Conservation (phyloP, 1,140 invertebrate species). For the Cydia fagiglandana region DNA sequence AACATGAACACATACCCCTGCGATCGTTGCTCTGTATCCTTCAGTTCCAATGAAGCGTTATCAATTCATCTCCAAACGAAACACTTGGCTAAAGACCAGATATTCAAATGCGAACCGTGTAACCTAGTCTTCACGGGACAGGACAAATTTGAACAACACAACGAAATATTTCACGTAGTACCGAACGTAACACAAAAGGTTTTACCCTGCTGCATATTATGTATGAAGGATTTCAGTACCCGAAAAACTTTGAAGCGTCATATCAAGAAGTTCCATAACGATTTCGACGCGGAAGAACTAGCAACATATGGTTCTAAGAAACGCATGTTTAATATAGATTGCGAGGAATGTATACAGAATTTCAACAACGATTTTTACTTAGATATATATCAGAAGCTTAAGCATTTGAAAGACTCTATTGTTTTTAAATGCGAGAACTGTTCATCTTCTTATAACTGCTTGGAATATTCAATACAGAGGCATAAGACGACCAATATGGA, state of each 20-base stretch:
- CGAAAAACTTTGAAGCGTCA: conserved; percentile 63
- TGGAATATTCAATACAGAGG: conserved; percentile 61
- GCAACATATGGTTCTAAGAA: conserved; percentile 50
- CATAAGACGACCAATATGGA: conserved; percentile 49
- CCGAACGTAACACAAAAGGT: conserved; percentile 40
- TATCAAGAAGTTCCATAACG: conserved; percentile 62
- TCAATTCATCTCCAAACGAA: conserved; percentile 54
- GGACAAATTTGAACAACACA: conserved; percentile 58
- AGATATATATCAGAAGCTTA: conserved; percentile 47
- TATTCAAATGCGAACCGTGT: conserved; percentile 65
- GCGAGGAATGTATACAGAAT: conserved; percentile 56
- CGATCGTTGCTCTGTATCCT: conserved; percentile 56
- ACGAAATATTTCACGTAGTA: conserved; percentile 42
- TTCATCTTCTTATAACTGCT: conserved; percentile 45
- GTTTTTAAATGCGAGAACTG: conserved; percentile 61
- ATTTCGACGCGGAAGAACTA: conserved; percentile 58
- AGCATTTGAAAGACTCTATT: conserved; percentile 47
- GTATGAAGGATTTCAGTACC: conserved; percentile 66
- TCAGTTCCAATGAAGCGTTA: conserved; percentile 50
- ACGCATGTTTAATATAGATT: conserved; percentile 50
- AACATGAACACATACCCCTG: conserved; percentile 61
- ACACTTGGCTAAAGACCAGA: conserved; percentile 57
- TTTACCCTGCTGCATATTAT: conserved; percentile 58
- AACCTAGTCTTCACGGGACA: conserved; percentile 60
- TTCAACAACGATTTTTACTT: conserved; percentile 54